Base-by-base conservation (phyloP, 2,888 invertebrate genomes). In the Lochmaea capreae region DNA sequence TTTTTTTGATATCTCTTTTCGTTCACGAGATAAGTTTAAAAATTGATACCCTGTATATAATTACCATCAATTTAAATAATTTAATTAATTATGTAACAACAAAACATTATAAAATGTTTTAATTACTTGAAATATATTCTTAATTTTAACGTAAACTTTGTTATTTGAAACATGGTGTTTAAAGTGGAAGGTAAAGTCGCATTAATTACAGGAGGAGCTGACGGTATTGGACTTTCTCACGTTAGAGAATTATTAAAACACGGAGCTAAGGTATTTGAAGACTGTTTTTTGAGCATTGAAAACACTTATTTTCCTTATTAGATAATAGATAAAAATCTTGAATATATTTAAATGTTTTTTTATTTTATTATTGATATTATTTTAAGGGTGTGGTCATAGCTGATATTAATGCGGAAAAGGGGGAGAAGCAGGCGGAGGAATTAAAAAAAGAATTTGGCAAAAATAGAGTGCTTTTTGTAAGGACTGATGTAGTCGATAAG, bases 331-430 rank as follows among this genome's bases (percentile, higher is more conserved):
- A 22, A 22, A 3, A 22, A 22, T 22, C 1, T 22, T 22, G 3
- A 22, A 22, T 22, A 22, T 2, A 22, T 22, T 22, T 22, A 3
- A 22, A 22, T 22, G 22, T 22, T 22, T 22, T n/a, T 22, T 22
- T 22, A 22, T 22, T 22, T 22, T 22, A 2, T 3, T 22, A 22
- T 22, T 22, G 3, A 22, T 22, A 22, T 22, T 22, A 18, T 57
- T 65, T 69, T 46, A 67, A 81, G 81, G 81, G 78, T 12, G 77
- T 80, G 3, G 77, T 76, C 22, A 63, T 80, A 49, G 80, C 77
- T 9, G 80, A 80, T 75, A 66, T 79, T 16, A 71, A 73, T 58
- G 3, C 42, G 4, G 18, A 77, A 39, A 42, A 71, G 5, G 79
- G 79, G 10, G 61, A 72, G 12, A 33, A 74, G 71, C 76, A 72